These are phyloP conservation scores for Lates calcarifer DNA, from an alignment of 2,113 vertebrate genomes.

Conservation along the genomic window DNA sequence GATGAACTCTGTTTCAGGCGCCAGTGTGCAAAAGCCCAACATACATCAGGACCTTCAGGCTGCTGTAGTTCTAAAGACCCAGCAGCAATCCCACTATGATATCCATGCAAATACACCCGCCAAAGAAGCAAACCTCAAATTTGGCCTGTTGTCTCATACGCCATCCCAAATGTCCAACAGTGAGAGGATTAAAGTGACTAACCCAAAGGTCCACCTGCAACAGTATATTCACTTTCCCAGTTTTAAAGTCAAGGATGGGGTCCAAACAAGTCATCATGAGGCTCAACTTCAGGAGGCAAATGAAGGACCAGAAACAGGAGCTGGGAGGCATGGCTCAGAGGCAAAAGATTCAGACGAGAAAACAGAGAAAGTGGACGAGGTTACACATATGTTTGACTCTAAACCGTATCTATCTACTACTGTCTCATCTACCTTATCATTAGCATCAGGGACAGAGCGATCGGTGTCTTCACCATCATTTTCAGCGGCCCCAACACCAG, in stretches of 20 bases:
- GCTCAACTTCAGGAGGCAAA: slow-evolving; percentile 1
- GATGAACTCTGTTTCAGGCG: slow-evolving; percentile 58
- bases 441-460: neutral
- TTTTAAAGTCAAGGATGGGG: slow-evolving; percentile 1
- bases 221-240: neutral
- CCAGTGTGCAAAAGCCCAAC: slow-evolving; percentile 14
- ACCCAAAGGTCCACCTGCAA: slow-evolving; percentile 10
- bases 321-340: neutral
- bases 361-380: neutral
- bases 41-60: slow-evolving; percentile 27
- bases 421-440: neutral
- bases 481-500: neutral
- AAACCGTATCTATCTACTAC: slow-evolving; percentile 1
- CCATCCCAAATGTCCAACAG: slow-evolving; percentile 12
- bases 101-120: slow-evolving; percentile 7
- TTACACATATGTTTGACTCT: neutral
- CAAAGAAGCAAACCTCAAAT: slow-evolving; percentile 49
- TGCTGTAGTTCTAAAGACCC: slow-evolving; percentile 40
- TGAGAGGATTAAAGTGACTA: slow-evolving; percentile 10
- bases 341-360: neutral
- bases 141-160: neutral
- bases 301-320: neutral
- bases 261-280: neutral
- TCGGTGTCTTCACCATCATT: neutral
- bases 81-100: slow-evolving; percentile 41